Percentiles rank a stretch among this genome's conserved stretches.
These are phyloP conservation scores for Xanthia togata DNA, from an alignment of 2,888 invertebrate genomes.

Conservation along the genomic window DNA sequence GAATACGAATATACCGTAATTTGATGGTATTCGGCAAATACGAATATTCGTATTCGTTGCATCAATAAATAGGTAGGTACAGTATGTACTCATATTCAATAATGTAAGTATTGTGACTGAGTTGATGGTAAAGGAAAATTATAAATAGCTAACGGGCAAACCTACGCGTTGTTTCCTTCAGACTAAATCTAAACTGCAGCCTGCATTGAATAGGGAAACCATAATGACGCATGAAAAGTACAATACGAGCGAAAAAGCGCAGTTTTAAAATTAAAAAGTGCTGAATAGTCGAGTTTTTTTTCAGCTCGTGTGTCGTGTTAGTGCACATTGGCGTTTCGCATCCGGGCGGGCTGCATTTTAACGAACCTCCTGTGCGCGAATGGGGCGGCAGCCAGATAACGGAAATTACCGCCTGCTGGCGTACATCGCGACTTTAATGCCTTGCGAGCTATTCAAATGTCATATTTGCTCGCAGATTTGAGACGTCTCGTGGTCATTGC, in stretches of 20 bases:
- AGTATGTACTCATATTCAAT: not conserved
- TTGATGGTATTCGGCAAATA: no score
- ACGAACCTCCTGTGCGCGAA: constrained; percentile 75
- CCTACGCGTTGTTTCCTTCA: constrained; percentile 38
- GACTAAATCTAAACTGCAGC: constrained; percentile 47
- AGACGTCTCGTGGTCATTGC: constrained; percentile 57
- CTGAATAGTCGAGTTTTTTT: constrained; percentile 75
- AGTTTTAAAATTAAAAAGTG: constrained; percentile 79
- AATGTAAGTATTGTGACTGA: not conserved
- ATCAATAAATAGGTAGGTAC: no score
- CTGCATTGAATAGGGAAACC: constrained; percentile 63
- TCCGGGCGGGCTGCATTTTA: constrained; percentile 84
- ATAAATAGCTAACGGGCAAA: constrained; percentile 9
- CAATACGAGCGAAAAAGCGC: constrained; percentile 72
- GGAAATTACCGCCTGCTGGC: constrained; percentile 82
- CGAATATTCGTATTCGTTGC: no score
- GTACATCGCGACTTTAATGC: constrained; percentile 69
- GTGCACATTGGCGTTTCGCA: constrained; percentile 81
- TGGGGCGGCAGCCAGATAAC: constrained; percentile 77
- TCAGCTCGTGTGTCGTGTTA: constrained; percentile 75
- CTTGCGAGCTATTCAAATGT: constrained; percentile 74
- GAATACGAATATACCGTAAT: no score
- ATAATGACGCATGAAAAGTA: constrained; percentile 74
- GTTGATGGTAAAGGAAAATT: not conserved
- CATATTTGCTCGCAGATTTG: constrained; percentile 71